A percentile compares a stretch with the other conserved stretches of the same genome.
Conservation (phyloP, 2,113 vertebrate species). For the Stegastes partitus region DNA sequence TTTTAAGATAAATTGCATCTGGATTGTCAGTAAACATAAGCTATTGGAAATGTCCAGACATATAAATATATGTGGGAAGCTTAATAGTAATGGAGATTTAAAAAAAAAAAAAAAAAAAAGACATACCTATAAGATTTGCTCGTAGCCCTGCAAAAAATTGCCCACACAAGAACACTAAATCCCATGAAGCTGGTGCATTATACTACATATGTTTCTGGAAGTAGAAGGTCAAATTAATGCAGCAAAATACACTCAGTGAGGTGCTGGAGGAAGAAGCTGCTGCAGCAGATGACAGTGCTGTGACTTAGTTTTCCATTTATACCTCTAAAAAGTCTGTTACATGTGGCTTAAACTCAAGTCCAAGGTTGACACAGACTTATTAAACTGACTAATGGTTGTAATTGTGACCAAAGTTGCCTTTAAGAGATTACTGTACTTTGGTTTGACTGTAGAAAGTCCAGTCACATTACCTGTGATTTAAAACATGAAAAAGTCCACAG, state of each 20-base stretch:
- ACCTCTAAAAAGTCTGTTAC: not conserved
- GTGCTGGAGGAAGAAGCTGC: not conserved
- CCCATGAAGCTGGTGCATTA: too few species aligned
- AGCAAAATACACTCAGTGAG: not conserved
- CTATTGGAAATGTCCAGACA: too few species aligned
- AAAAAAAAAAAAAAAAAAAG: too few species aligned
- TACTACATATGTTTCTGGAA: not conserved
- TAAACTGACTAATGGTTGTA: not conserved
- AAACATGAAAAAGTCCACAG: not conserved
- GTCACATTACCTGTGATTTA: not conserved
- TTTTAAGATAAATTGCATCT: too few species aligned
- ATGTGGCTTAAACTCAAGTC: not conserved
- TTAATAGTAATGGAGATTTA: too few species aligned
- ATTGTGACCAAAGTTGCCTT: not conserved
- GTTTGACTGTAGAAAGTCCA: not conserved
- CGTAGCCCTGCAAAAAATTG: not conserved
- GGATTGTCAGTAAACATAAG: too few species aligned
- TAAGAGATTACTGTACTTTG: not conserved
- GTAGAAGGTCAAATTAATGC: not conserved
- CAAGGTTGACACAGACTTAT: not conserved
- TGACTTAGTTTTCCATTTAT: too few species aligned
- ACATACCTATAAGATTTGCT: not conserved
- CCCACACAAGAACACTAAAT: too few species aligned
- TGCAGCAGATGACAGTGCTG: not conserved
- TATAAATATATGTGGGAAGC: too few species aligned